phyloP scores from a whole-genome alignment of 2,113 vertebrate genomes.

The Trogon melanurus region DNA sequence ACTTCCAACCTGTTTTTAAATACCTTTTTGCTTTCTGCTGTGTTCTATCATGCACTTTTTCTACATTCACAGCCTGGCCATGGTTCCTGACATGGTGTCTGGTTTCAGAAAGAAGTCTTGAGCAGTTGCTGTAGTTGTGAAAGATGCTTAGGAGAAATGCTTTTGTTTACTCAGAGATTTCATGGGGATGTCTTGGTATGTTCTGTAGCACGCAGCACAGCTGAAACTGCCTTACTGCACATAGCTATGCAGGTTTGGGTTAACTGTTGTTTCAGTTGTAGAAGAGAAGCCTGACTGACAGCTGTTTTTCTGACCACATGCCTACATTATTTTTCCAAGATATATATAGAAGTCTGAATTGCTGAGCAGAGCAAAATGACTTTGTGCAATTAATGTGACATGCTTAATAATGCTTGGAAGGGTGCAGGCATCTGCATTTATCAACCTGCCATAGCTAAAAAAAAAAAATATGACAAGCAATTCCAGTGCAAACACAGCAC shows the following conservation, averaged over 20 bases:
- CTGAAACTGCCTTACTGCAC: neutral
- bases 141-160: neutral
- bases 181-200: neutral
- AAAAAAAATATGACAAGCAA: neutral
- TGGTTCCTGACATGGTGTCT: neutral
- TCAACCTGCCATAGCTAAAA: neutral
- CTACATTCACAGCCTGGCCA: neutral
- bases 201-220: neutral
- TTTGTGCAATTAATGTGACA: constrained; percentile 42
- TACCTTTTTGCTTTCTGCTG: neutral
- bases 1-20: neutral
- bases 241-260: neutral
- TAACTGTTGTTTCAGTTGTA: constrained; percentile 3
- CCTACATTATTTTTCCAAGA: neutral
- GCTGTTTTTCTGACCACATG: constrained; percentile 48
- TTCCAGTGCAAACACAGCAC: neutral
- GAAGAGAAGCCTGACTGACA: constrained; percentile 46
- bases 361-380: constrained; percentile 41
- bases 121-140: neutral
- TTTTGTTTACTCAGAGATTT: constrained; percentile 35
- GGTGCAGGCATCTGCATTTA: constrained; percentile 18
- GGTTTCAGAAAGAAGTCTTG: neutral
- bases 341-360: constrained; percentile 32
- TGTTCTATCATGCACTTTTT: neutral
- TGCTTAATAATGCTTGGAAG: constrained; percentile 48